These are phyloP conservation scores for Nesoenas mayeri DNA, from an alignment of 2,113 vertebrate genomes.

Conservation along the genomic window DNA sequence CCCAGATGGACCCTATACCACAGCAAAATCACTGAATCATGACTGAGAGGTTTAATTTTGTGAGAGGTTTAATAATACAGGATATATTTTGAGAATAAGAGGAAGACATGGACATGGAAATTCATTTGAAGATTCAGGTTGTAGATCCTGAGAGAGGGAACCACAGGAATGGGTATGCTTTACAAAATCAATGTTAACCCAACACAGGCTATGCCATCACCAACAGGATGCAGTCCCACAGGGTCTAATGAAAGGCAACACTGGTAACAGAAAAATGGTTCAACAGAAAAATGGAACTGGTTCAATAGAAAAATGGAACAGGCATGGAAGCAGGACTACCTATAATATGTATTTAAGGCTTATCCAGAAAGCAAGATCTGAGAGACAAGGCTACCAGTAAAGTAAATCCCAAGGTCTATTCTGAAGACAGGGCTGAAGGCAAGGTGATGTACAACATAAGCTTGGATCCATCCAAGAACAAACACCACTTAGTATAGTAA, in stretches of 20 bases:
- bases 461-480: not conserved
- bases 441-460: not conserved
- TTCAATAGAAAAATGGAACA: not conserved
- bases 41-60: not conserved
- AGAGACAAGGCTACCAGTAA: not conserved
- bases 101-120: not conserved
- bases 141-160: not conserved
- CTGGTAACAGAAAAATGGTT: not conserved
- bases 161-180: not conserved
- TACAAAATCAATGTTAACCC: not conserved
- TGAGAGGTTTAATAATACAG: not conserved
- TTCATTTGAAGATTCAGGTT: not conserved
- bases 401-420: not conserved
- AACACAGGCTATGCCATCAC: not conserved
- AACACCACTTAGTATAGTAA: not conserved
- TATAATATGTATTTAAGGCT: not conserved
- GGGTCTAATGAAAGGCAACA: rapidly evolving
- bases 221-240: too few species aligned
- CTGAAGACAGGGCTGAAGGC: not conserved
- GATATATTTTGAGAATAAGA: not conserved
- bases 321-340: too few species aligned
- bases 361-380: not conserved
- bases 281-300: not conserved
- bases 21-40: not conserved
- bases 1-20: not conserved